Evolutionary conservation across 2,888 invertebrate genomes (phyloP), one percentile per base, ranked within the genome.

Genomic region (Oligia fasciuncula): DNA sequence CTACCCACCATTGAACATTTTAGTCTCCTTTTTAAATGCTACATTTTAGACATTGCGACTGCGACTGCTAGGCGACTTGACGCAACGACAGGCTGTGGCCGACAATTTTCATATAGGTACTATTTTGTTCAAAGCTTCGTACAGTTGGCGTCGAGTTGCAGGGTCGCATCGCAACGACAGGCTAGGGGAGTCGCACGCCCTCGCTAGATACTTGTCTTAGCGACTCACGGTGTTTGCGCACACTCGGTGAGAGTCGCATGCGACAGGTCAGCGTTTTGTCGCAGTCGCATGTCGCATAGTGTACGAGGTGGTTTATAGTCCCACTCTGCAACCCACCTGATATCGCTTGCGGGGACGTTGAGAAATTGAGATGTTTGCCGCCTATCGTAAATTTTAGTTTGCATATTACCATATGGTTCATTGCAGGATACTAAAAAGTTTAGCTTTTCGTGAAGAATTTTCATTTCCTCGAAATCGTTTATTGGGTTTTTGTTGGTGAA

Each of bases 401-500:
- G 35, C 35, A n/a, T 51, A 29, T 43, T 65, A 17, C 35, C 17
- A 35, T 46, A n/a, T 29, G 51, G 2, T 69, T 77, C 29, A 77
- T 46, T 46, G 29, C 63, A 29, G 13, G 35, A 9, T 40, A 29
- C 0, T 63, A 75, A 80, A 62, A 70, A 67, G 13, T n/a, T 63
- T 9, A 11, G 0, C 23, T 19, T 63, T 68, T 63, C 57, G 35
- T 35, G 23, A 60, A 60, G 23, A 51, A 69, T 54, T 78, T 83
- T 78, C 4, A 73, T 69, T 83, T 69, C 57, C 9, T 29, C 9
- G 23, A 29, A 67, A 40, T 51, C 8, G 1, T 54, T 49, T 68
- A 35, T 23, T 4, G 6, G 6, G 5, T 19, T 71, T 40, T 70
- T 62, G 29, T 60, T 69, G n/a, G 43, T 19, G 40, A 78, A 73